A percentile compares a stretch with the other conserved stretches of the same genome.
Evolutionary conservation across 2,113 vertebrate genomes (phyloP).

Genomic region (Ctenomys sociabilis): DNA sequence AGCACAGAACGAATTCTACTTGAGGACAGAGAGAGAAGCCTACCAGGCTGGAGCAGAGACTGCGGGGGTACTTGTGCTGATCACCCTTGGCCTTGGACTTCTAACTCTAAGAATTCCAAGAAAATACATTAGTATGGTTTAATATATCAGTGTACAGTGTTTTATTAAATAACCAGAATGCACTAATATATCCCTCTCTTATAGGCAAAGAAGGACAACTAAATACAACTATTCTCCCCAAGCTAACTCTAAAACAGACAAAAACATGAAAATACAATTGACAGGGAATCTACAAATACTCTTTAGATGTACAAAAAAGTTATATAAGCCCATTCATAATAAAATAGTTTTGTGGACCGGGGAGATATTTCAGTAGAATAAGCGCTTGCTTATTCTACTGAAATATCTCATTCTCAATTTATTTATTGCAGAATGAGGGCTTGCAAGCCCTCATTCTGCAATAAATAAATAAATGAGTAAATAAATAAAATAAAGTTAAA

Average conservation of each 20-base stretch:
- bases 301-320: not conserved
- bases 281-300: not conserved
- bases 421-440: too few relatives aligned
- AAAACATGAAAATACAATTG: not conserved
- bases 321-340: not conserved
- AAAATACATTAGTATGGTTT: not conserved
- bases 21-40: not conserved
- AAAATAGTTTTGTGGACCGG: too few relatives aligned
- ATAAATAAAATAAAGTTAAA: not conserved
- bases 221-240: not conserved
- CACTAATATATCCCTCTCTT: not conserved
- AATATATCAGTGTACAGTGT: not conserved
- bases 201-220: not conserved
- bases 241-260: not conserved
- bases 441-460: too few relatives aligned
- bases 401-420: too few relatives aligned
- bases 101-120: not conserved
- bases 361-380: too few relatives aligned
- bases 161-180: not conserved
- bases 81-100: not conserved
- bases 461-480: too few relatives aligned
- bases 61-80: not conserved
- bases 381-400: too few relatives aligned
- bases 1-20: accelerated
- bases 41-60: accelerated